Evolutionary conservation across 2,888 invertebrate species (phyloP), one percentile per base, ranked within the genome.

Genomic region (Lycia hirtaria): DNA sequence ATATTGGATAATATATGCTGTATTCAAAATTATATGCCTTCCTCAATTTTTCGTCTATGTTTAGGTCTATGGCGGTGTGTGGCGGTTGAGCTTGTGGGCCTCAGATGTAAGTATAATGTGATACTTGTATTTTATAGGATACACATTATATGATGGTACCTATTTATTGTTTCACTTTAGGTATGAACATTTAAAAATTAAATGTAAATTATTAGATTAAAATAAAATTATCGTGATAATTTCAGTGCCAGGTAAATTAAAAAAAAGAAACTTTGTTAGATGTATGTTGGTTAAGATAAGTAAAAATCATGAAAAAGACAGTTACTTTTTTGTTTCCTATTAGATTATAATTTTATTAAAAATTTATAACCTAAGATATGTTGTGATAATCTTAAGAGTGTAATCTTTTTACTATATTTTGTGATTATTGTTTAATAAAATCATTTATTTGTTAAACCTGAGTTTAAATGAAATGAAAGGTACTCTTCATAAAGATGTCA

Each of bases 321-420:
- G n/a, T 33, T 32, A 12, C 7, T 5, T 1, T 38, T 26, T 7
- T 28, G 15, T 47, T 33, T 47, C 45, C 45, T 47, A 33, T 33
- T 47, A 47, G 22, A 10, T 30, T 20, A 12, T 19, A 20, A 7
- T n/a, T 7, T n/a, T 19, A 19, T 10, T 17, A 17, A 28, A 17
- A 6, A 15, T 17, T 43, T 10, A 26, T 15, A 19, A 10, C 7
- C 30, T 19, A 47, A 47, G 45, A n/a, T 7, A 33, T 12, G 33
- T 47, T 47, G 45, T 47, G 44, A 47, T 33, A 47, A n/a, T n/a
- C n/a, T n/a, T n/a, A n/a, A n/a, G n/a, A n/a, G 14, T 33, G 45
- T 33, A 24, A 22, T 45, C 19, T 20, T 32, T 32, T 12, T 37
- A 14, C 19, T 9, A 12, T 40, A 32, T 37, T 40, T 19, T 50